Evolutionary conservation across 1,140 invertebrate species (phyloP).

Genomic region (Helicoverpa zea): DNA sequence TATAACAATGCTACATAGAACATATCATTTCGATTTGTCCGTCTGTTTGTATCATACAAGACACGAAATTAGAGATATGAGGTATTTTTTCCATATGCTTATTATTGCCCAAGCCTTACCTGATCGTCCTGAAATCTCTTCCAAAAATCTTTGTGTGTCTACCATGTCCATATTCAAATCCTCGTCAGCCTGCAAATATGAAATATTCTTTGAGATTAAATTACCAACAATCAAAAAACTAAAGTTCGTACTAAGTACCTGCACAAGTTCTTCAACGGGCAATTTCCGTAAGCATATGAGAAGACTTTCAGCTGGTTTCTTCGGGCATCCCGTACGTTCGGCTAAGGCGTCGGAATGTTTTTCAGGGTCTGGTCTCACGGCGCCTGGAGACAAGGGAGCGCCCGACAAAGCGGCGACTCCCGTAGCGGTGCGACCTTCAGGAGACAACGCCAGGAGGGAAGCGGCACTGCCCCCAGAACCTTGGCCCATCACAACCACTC

Average conservation of each 20-base stretch:
- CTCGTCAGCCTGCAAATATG: slow-evolving; percentile 52
- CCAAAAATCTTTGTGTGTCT: slow-evolving; percentile 72
- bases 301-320: slow-evolving; percentile 83
- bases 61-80: too few species aligned
- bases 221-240: not conserved
- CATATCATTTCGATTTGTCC: too few species aligned
- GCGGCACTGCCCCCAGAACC: slow-evolving; percentile 90
- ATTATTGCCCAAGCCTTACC: slow-evolving; percentile 80
- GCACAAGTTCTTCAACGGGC: slow-evolving; percentile 27
- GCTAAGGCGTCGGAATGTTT: slow-evolving; percentile 86
- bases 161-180: slow-evolving; percentile 67
- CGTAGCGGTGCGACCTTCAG: slow-evolving; percentile 78
- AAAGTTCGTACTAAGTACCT: not conserved
- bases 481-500: slow-evolving; percentile 90
- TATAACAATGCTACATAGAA: slow-evolving; percentile 62
- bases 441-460: slow-evolving; percentile 87
- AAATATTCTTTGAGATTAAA: not conserved
- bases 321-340: slow-evolving; percentile 86
- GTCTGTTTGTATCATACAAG: too few species aligned
- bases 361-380: slow-evolving; percentile 87
- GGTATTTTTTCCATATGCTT: too few species aligned
- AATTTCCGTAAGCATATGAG: slow-evolving; percentile 66
- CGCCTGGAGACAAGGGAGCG: slow-evolving; percentile 89
- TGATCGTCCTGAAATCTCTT: slow-evolving; percentile 83
- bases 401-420: slow-evolving; percentile 91